Percentiles rank a stretch among this genome's conserved stretches.
phyloP scores from a whole-genome alignment of 2,888 invertebrate genomes.

The Nematopogon swammerdamellus region DNA sequence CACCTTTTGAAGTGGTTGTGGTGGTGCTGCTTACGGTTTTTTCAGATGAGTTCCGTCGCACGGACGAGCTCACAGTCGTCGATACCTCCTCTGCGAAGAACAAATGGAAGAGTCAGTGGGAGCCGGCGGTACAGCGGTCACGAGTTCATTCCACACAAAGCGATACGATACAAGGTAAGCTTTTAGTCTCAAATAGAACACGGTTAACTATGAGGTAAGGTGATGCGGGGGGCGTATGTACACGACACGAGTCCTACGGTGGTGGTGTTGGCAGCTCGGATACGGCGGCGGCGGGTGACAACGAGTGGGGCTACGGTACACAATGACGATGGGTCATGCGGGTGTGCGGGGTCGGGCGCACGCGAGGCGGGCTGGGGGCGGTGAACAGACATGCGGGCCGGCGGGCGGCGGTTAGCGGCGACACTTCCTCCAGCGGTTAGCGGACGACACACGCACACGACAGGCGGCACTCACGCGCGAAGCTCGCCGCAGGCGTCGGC shows the following conservation, averaged over 20 bases:
- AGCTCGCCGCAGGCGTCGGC: constrained; percentile 41
- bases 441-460: constrained; percentile 28
- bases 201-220: constrained; percentile 22
- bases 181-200: constrained; percentile 47
- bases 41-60: constrained; percentile 49
- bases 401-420: constrained; percentile 21
- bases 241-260: background rate
- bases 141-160: background rate
- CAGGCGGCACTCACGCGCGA: constrained; percentile 50
- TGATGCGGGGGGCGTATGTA: background rate
- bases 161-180: constrained; percentile 35
- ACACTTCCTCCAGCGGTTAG: constrained; percentile 14
- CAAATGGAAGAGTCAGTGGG: constrained; percentile 7
- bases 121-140: background rate
- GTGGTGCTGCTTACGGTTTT: constrained; percentile 55
- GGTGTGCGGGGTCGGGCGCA: constrained; percentile 5
- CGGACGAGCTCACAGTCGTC: constrained; percentile 42
- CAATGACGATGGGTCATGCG: constrained; percentile 7
- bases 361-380: constrained; percentile 7
- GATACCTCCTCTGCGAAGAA: constrained; percentile 43
- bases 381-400: constrained; percentile 11
- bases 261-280: no score
- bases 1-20: constrained; percentile 61
- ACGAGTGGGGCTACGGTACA: constrained; percentile 10
- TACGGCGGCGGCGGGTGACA: no score